Conservation (phyloP, 2,888 invertebrate species). For the Cantharis rufa region DNA sequence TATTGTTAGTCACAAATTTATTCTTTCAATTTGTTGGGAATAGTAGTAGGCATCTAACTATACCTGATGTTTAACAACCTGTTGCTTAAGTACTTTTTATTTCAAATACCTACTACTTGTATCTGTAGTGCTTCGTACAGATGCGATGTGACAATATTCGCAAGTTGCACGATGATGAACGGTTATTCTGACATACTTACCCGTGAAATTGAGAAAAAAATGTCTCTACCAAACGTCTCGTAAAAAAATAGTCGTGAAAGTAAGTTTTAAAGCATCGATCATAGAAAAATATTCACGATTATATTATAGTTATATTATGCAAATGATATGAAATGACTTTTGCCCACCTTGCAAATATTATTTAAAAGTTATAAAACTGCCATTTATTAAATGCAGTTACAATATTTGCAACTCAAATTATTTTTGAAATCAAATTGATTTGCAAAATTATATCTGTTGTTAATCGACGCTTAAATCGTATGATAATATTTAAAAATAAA, state of each 20-base stretch:
- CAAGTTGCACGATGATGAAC: background rate
- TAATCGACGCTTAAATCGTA: background rate
- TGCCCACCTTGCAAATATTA: background rate
- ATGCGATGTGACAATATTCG: background rate
- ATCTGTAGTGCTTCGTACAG: background rate
- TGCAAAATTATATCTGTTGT: background rate
- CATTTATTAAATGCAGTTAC: background rate
- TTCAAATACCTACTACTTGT: background rate
- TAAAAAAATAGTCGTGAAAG: background rate
- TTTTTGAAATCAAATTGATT: background rate
- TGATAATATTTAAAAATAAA: background rate
- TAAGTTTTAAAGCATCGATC: background rate
- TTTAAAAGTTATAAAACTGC: background rate
- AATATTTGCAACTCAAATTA: background rate
- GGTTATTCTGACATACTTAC: background rate
- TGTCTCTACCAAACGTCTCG: background rate
- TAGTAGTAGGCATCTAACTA: background rate
- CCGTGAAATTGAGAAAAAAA: background rate
- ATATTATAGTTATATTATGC: background rate
- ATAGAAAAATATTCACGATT: too few relatives aligned
- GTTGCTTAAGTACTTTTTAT: background rate
- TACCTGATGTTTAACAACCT: background rate
- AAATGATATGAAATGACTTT: background rate
- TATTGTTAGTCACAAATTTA: too few relatives aligned
- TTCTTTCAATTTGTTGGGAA: background rate